These are phyloP conservation scores for Drosophila longiperda DNA, from an alignment of 2,888 invertebrate species.

Conservation along the genomic window DNA sequence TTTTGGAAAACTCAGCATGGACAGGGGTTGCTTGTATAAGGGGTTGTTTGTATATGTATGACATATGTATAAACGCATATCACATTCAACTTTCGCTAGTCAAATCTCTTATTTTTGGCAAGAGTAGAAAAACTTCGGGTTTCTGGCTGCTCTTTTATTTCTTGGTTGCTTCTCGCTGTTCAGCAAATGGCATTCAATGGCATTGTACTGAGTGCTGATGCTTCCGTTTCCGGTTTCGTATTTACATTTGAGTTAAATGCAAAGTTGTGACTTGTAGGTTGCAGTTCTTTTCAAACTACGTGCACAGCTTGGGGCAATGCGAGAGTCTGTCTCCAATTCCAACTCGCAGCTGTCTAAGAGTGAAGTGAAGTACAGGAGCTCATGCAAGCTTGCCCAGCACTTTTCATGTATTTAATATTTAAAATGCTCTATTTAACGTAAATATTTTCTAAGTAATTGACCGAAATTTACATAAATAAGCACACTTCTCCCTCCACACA, in stretches of 20 bases:
- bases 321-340: constrained; percentile 14
- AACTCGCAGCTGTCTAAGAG: constrained; percentile 3
- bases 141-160: neutral
- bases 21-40: too few relatives aligned
- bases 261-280: constrained; percentile 48
- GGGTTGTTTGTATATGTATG: too few relatives aligned
- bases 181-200: constrained; percentile 53
- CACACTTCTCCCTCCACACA: neutral
- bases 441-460: constrained; percentile 75
- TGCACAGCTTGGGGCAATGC: constrained; percentile 60
- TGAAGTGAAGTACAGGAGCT: constrained; percentile 32
- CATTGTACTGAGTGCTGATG: constrained; percentile 52
- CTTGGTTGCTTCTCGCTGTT: constrained; percentile 28
- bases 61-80: neutral
- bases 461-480: constrained; percentile 79
- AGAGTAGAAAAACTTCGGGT: constrained; percentile 20
- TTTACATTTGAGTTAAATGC: constrained; percentile 59
- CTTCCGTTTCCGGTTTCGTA: constrained; percentile 63
- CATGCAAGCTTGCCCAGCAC: constrained; percentile 27
- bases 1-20: neutral
- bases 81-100: neutral
- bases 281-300: constrained; percentile 51
- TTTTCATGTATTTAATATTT: constrained; percentile 66
- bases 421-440: constrained; percentile 74
- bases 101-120: neutral